Percentiles rank a stretch among this genome's conserved stretches.
Evolutionary conservation across 2,797 vertebrate genomes (phyloP).

Genomic region (Melanogrammus aeglefinus): DNA sequence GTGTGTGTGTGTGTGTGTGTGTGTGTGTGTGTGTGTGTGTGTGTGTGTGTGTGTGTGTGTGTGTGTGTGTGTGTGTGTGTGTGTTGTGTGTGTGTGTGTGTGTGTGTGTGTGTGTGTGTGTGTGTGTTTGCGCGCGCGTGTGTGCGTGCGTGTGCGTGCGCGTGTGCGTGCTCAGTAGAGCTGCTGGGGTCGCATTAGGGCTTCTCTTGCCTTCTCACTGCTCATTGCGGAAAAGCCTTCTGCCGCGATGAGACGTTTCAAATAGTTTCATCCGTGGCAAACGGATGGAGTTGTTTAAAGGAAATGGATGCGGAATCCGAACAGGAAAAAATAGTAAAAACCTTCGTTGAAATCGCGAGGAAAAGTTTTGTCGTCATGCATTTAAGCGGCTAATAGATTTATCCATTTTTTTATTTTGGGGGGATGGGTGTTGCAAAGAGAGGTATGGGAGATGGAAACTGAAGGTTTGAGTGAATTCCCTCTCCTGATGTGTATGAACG

Average conservation of each 20-base stretch:
- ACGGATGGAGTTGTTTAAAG: background rate
- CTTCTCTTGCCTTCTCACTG: background rate
- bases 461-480: too few relatives aligned
- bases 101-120: background rate
- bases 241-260: too few relatives aligned
- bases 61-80: too few relatives aligned
- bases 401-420: background rate
- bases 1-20: background rate
- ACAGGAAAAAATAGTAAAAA: background rate
- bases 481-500: background rate
- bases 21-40: background rate
- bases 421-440: background rate
- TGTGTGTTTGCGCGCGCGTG: background rate
- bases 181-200: background rate
- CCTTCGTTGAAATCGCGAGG: constrained; percentile 26
- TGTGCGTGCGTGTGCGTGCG: too few relatives aligned
- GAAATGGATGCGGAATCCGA: background rate
- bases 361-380: constrained; percentile 44
- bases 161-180: background rate
- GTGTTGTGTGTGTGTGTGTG: too few relatives aligned
- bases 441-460: background rate
- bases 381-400: constrained; percentile 19
- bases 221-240: background rate
- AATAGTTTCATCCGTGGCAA: too few relatives aligned
- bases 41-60: too few relatives aligned